phyloP scores from a whole-genome alignment of 2,797 vertebrate genomes.

The Siniperca scherzeri region DNA sequence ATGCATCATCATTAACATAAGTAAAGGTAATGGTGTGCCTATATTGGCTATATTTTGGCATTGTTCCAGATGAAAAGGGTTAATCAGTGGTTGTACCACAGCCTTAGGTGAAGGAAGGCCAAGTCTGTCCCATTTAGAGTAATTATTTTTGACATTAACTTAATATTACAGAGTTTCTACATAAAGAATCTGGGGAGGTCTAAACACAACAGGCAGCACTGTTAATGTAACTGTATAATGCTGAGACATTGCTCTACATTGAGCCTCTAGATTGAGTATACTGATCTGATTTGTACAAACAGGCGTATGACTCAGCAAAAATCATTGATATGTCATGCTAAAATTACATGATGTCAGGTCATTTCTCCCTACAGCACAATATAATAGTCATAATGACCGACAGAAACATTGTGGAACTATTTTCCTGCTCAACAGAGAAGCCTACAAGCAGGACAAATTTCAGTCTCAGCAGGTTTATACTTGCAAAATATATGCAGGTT shows the following conservation, averaged over 20 bases:
- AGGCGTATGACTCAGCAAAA: background rate
- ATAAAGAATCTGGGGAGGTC: background rate
- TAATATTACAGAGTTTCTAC: background rate
- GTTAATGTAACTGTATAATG: background rate
- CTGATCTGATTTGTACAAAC: background rate
- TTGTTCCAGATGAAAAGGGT: background rate
- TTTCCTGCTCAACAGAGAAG: background rate
- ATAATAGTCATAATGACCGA: background rate
- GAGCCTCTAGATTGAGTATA: background rate
- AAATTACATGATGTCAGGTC: background rate
- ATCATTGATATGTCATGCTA: background rate
- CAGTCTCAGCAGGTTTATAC: background rate
- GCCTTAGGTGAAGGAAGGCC: background rate
- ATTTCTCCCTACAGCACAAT: background rate
- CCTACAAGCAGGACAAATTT: background rate
- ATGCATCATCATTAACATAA: background rate
- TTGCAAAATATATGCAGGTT: background rate
- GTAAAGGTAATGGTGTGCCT: background rate
- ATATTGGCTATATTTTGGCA: background rate
- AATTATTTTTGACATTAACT: background rate
- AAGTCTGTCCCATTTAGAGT: background rate
- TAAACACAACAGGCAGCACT: background rate
- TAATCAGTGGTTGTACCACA: background rate
- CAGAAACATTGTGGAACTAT: background rate
- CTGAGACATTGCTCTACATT: constrained; percentile 2